phyloP scores from a whole-genome alignment of 2,888 invertebrate species.

The Allygus modestus region DNA sequence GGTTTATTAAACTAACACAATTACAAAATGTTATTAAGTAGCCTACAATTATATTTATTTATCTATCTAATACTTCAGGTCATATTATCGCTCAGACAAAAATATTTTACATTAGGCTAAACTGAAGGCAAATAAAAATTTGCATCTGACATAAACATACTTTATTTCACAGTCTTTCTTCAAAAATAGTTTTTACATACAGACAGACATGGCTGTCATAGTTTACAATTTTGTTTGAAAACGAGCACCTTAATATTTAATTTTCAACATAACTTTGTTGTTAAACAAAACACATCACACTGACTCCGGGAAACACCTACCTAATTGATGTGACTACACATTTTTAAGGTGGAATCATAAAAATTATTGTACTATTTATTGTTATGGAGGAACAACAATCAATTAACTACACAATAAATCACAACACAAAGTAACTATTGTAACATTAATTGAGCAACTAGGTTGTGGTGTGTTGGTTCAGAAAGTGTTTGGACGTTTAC shows the following conservation, averaged over 20 bases:
- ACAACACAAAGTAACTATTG: constrained; percentile 35
- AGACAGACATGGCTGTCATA: constrained; percentile 54
- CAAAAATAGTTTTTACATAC: constrained; percentile 68
- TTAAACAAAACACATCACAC: constrained; percentile 46
- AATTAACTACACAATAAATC: not conserved
- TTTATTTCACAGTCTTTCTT: constrained; percentile 69
- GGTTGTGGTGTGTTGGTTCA: constrained; percentile 3
- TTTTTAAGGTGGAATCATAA: constrained; percentile 55
- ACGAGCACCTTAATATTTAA: constrained; percentile 50
- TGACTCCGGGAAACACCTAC: constrained; percentile 34
- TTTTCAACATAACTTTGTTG: constrained; percentile 39
- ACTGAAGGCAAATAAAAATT: too few species aligned
- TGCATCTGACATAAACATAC: constrained; percentile 63
- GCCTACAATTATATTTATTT: too few species aligned
- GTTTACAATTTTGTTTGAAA: constrained; percentile 55
- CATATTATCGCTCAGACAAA: too few species aligned
- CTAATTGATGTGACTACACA: constrained; percentile 45
- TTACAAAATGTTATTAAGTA: too few species aligned
- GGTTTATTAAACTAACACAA: too few species aligned
- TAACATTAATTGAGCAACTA: constrained; percentile 44
- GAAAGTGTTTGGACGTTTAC: constrained; percentile 17
- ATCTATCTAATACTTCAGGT: too few species aligned
- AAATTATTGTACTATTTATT: constrained; percentile 56
- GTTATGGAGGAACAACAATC: constrained; percentile 50
- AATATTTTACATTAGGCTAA: too few species aligned